phyloP scores from a whole-genome alignment of 2,888 invertebrate genomes.

The Drosophila paracracens region DNA sequence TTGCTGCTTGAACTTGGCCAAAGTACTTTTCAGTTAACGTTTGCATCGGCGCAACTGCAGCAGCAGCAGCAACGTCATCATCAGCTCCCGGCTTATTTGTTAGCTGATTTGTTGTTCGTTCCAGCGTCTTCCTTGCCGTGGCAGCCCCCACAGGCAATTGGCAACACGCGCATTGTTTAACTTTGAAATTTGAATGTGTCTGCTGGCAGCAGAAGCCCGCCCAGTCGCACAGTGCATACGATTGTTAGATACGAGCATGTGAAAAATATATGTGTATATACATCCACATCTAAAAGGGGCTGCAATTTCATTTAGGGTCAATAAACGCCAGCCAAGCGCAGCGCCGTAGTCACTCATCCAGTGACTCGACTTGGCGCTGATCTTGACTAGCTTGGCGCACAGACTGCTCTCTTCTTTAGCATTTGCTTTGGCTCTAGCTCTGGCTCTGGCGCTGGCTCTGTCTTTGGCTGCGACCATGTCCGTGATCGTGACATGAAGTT shows the following conservation, averaged over 20 bases:
- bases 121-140: neutral
- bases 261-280: conserved; percentile 3
- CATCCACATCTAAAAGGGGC: conserved; percentile 14
- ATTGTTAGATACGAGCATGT: conserved; percentile 59
- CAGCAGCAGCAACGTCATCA: conserved; percentile 4
- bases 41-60: conserved; percentile 45
- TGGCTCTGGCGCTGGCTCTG: neutral
- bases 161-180: conserved; percentile 57
- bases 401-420: conserved; percentile 1
- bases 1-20: conserved; percentile 72
- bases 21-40: conserved; percentile 33
- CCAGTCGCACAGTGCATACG: conserved; percentile 42
- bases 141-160: conserved; percentile 18
- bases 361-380: conserved; percentile 31
- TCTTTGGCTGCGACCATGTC: conserved; percentile 19
- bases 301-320: conserved; percentile 77
- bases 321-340: conserved; percentile 72
- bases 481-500: conserved; percentile 55
- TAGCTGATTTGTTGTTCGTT: conserved; percentile 45
- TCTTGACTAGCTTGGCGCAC: conserved; percentile 32
- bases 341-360: conserved; percentile 52
- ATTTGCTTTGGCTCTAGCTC: neutral
- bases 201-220: neutral
- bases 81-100: conserved; percentile 36
- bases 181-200: conserved; percentile 67